Conservation (phyloP, 2,113 vertebrate species). For the Petrocephalus microphthalmus region DNA sequence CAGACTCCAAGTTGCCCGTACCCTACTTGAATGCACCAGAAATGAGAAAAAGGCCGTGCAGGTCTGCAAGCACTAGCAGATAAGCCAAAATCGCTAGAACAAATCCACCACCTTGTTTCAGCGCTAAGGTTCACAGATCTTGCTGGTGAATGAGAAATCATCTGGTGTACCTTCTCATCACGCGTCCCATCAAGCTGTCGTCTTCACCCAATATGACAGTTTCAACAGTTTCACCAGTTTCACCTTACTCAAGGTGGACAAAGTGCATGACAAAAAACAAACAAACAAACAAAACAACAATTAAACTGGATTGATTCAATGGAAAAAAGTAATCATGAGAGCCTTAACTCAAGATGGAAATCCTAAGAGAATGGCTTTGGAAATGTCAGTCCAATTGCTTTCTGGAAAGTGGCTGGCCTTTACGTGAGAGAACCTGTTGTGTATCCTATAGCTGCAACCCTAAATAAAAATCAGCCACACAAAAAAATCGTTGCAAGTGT, state of each 20-base stretch:
- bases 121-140: slow-evolving; percentile 4
- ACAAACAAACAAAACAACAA: slow-evolving; percentile 9
- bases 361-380: not conserved
- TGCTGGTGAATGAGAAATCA: slow-evolving; percentile 14
- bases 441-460: not conserved
- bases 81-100: slow-evolving; percentile 18
- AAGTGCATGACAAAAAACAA: not conserved
- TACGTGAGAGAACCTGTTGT: not conserved
- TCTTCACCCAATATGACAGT: not conserved
- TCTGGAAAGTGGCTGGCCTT: not conserved
- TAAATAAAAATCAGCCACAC: not conserved
- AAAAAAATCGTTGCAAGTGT: not conserved
- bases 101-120: slow-evolving; percentile 25
- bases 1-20: not conserved
- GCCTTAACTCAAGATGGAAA: slow-evolving; percentile 7
- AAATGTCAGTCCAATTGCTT: not conserved
- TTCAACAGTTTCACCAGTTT: not conserved
- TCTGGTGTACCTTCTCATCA: not conserved
- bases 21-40: not conserved
- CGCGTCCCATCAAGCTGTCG: not conserved
- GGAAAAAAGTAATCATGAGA: not conserved
- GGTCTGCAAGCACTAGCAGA: slow-evolving; percentile 16
- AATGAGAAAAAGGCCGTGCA: slow-evolving; percentile 30
- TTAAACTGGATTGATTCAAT: not conserved
- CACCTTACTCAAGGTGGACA: not conserved